Base-by-base conservation (phyloP, 2,888 invertebrate genomes). In the Watsonalla cultraria region DNA sequence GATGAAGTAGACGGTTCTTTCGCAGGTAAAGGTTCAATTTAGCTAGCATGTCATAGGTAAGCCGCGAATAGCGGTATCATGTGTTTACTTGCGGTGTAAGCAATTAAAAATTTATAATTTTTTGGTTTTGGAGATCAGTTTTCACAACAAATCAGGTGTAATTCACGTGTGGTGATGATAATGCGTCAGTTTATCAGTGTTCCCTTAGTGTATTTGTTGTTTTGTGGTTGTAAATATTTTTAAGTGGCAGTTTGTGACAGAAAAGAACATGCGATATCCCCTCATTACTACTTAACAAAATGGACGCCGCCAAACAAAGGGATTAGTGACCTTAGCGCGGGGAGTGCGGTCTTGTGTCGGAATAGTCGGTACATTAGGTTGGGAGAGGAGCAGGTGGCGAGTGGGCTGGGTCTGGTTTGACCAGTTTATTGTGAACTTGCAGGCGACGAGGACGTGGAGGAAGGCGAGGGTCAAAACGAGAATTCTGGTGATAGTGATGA, bases 1-100 rank as follows among this genome's bases (percentile, higher is more conserved):
- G 96, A 96, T 80, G 96, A 96, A 90, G 94, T 96, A 83, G 96
- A 96, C 77, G 96, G 96, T 83, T 95, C 94, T 84, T 95, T 94
- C 82, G 96, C 95, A 92, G 96, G 96, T 96, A 92, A 95, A 94
- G 89, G 77, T 74, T 78, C 70, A 80, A 81, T 87, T 86, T 84
- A 78, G 78, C 84, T 88, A 90, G 90, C 85, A 88, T 90, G 90
- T 90, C 90, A 89, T 91, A 91, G 90, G 87, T 87, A 91, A 91
- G 87, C 90, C 89, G 90, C 88, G 90, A 87, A 90, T 91, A 91
- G 91, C 91, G 90, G 91, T 91, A 91, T 91, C 90, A 89, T 90
- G 90, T 91, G 91, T 91, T 91, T 91, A 91, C 91, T 87, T 91
- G 90, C 90, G 90, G 90, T 85, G 72, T 80, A 74, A 72, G 90